A percentile compares a stretch with the other conserved stretches of the same genome.
These are phyloP conservation scores for Baronia brevicornis DNA, from an alignment of 2,888 invertebrate genomes.

Conservation along the genomic window DNA sequence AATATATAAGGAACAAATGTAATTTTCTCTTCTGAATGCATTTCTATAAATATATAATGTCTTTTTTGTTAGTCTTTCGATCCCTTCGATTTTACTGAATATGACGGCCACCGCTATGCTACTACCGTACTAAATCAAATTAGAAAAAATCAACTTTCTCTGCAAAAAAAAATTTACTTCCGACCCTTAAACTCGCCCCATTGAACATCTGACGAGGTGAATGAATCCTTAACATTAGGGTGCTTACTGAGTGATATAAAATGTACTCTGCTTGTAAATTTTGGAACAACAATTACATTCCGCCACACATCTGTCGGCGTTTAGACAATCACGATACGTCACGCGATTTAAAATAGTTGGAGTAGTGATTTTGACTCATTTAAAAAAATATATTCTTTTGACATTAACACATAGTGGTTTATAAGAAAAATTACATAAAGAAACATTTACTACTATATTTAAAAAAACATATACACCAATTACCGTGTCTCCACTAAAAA, in stretches of 20 bases:
- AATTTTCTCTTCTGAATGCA: too few relatives aligned
- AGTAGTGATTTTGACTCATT: constrained; percentile 41
- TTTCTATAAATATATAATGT: too few relatives aligned
- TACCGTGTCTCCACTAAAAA: too few relatives aligned
- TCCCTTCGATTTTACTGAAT: constrained; percentile 1
- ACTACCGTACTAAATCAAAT: constrained; percentile 49
- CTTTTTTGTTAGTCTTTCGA: too few relatives aligned
- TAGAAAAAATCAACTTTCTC: constrained; percentile 38
- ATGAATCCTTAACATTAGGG: constrained; percentile 58
- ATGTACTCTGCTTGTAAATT: constrained; percentile 57
- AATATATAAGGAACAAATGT: too few relatives aligned
- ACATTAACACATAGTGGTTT: too few relatives aligned
- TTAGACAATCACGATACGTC: constrained; percentile 75
- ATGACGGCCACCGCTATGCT: constrained; percentile 23
- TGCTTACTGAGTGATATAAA: constrained; percentile 59
- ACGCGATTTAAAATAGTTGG: constrained; percentile 52
- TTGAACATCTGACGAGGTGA: constrained; percentile 74
- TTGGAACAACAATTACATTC: constrained; percentile 70
- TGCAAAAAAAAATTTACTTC: constrained; percentile 56
- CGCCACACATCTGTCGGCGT: constrained; percentile 73
- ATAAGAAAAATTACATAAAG: too few relatives aligned
- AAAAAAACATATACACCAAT: too few relatives aligned
- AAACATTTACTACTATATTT: too few relatives aligned
- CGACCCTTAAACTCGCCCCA: constrained; percentile 51
- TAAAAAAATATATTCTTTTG: too few relatives aligned